These are phyloP conservation scores for Scaptomyza flava DNA, from an alignment of 2,888 invertebrate species.

Conservation along the genomic window DNA sequence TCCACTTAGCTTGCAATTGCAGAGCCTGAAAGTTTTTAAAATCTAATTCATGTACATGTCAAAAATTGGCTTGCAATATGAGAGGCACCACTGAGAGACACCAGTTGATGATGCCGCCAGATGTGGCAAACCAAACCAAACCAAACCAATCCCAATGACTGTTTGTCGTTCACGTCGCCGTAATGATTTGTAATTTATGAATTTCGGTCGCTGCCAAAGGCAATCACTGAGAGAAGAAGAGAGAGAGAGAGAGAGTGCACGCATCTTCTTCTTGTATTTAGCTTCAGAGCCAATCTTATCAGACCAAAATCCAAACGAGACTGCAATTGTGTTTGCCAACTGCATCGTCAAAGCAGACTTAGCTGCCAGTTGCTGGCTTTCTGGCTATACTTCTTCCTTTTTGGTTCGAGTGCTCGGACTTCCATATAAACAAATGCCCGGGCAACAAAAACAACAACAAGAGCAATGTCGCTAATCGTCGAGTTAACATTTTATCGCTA, in stretches of 20 bases:
- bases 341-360: conserved; percentile 39
- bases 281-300: conserved; percentile 57
- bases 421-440: conserved; percentile 50
- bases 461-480: conserved; percentile 63
- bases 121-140: conserved; percentile 14
- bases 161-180: conserved; percentile 46
- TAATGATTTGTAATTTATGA: conserved; percentile 82
- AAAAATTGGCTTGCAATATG: conserved; percentile 74
- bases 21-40: conserved; percentile 54
- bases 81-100: conserved; percentile 38
- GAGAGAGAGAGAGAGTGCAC: background rate
- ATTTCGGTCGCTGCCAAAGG: conserved; percentile 67
- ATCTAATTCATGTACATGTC: conserved; percentile 82
- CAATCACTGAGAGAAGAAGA: conserved; percentile 46
- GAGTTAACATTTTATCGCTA: conserved; percentile 80
- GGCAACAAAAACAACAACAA: conserved; percentile 4
- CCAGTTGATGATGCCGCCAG: conserved; percentile 53
- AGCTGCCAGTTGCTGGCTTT: conserved; percentile 12
- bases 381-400: conserved; percentile 1
- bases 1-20: conserved; percentile 44
- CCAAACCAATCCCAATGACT: conserved; percentile 14
- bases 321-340: conserved; percentile 75
- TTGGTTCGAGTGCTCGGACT: conserved; percentile 29
- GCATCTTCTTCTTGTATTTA: conserved; percentile 22
- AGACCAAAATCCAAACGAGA: conserved; percentile 39